Conservation (phyloP, 2,797 vertebrate species). For the Poecilia picta region DNA sequence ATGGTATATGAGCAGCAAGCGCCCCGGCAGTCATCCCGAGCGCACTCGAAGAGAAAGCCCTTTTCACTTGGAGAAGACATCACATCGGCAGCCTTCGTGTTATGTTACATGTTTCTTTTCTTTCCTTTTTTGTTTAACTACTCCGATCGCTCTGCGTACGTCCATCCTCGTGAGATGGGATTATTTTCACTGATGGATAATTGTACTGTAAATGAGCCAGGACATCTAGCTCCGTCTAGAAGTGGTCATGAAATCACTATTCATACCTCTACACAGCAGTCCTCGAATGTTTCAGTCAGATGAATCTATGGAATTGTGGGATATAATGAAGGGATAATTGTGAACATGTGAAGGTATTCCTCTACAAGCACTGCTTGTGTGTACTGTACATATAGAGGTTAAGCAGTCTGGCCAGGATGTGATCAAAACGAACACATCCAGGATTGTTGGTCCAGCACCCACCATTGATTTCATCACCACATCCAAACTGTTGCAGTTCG, state of each 20-base stretch:
- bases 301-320: conserved; percentile 52
- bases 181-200: conserved; percentile 66
- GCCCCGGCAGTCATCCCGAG: conserved; percentile 44
- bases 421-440: conserved; percentile 54
- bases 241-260: conserved; percentile 44
- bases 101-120: conserved; percentile 48
- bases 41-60: conserved; percentile 52
- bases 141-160: conserved; percentile 59
- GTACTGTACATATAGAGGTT: conserved; percentile 83
- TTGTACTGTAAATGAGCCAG: conserved; percentile 78
- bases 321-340: conserved; percentile 55
- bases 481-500: conserved; percentile 60
- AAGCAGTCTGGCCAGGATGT: conserved; percentile 65
- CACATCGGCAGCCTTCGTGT: conserved; percentile 57
- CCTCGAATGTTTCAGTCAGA: conserved; percentile 22
- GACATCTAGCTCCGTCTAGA: conserved; percentile 61
- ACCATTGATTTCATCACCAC: conserved; percentile 42
- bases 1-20: conserved; percentile 57
- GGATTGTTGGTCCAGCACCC: conserved; percentile 48
- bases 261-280: conserved; percentile 34
- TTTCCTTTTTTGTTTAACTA: conserved; percentile 7
- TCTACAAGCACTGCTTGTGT: conserved; percentile 79
- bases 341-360: conserved; percentile 61
- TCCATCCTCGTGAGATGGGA: conserved; percentile 65
- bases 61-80: conserved; percentile 55